Evolutionary conservation across 2,797 vertebrate genomes (phyloP), one percentile per base, ranked within the genome.

Genomic region (Hypotaenidia philippensis): DNA sequence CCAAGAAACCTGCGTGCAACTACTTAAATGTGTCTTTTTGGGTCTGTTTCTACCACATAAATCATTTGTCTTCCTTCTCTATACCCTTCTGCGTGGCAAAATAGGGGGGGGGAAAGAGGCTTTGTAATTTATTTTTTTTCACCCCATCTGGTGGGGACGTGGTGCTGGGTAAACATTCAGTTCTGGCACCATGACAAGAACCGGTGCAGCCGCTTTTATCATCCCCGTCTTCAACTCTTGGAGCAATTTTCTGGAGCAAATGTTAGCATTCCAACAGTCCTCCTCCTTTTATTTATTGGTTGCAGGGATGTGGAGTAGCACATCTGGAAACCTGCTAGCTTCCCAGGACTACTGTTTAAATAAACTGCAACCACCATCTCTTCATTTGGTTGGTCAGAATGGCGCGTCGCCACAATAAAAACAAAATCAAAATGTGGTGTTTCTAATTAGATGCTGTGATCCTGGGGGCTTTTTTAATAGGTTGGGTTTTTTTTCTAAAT

Each of bases 281-380:
- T 82, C 49, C 81, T 96, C 83, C 85, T 95, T 96, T 96, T 96
- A 97, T 97, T 97, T 97, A 97, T 97, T 96, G 89, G 92, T 96
- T 94, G 75, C 82, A 90, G 92, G 78, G 91, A 89, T 94, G 89
- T 90, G 27, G 45, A 95, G 82, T 87, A 93, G 83, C 87, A 96
- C 96, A 97, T 96, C 96, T 97, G 96, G 96, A 97, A 96, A 91
- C 85, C 72, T 91, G 57, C 86, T 96, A 93, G 53, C 66, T 91
- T 45, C 65, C 47, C 56, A 22, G 83, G 79, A 94, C 95, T 97
- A 96, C 96, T 96, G 95, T 96, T 96, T 90, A 96, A 93, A 90
- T 95, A 94, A 95, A 89, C 90, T 83, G 47, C 50, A 79, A 40
- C 80, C 66, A 25, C 70, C 36, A 20, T 38, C 59, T 68, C 66